Conservation (phyloP, 2,888 invertebrate genomes). For the Dicyrtoma fusca region DNA sequence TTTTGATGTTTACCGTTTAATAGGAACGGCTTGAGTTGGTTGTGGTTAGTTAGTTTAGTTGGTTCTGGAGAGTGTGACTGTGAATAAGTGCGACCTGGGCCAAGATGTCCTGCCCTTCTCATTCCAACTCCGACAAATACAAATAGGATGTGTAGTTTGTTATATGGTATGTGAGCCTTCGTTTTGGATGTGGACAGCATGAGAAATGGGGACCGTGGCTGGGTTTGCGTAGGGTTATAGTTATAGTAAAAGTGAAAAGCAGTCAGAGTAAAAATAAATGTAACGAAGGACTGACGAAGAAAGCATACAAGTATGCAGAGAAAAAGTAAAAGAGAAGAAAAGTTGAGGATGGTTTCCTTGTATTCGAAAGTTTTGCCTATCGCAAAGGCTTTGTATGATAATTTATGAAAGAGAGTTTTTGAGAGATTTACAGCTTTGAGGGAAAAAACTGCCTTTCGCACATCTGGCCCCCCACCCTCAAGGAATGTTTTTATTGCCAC, state of each 20-base stretch:
- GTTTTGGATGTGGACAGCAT: no score
- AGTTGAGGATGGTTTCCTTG: conserved; percentile 21
- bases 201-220: no score
- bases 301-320: conserved; percentile 3
- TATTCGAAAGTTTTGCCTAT: conserved; percentile 28
- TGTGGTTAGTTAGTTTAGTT: conserved; percentile 8
- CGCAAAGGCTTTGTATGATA: conserved; percentile 53
- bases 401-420: conserved; percentile 56
- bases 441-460: conserved; percentile 24
- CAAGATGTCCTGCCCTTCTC: neutral
- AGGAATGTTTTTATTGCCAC: conserved; percentile 27
- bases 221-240: no score
- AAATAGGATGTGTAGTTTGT: no score
- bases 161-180: no score
- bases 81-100: conserved; percentile 23
- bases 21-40: neutral
- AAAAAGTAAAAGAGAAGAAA: neutral
- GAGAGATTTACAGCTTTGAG: conserved; percentile 52
- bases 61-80: conserved; percentile 7
- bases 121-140: neutral
- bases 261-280: neutral
- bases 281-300: neutral
- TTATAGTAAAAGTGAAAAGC: no score
- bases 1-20: neutral
- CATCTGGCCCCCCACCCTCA: conserved; percentile 17